Percentiles rank a stretch among this genome's conserved stretches.
Evolutionary conservation across 2,888 invertebrate genomes (phyloP).

Genomic region (Acleris sparsana): DNA sequence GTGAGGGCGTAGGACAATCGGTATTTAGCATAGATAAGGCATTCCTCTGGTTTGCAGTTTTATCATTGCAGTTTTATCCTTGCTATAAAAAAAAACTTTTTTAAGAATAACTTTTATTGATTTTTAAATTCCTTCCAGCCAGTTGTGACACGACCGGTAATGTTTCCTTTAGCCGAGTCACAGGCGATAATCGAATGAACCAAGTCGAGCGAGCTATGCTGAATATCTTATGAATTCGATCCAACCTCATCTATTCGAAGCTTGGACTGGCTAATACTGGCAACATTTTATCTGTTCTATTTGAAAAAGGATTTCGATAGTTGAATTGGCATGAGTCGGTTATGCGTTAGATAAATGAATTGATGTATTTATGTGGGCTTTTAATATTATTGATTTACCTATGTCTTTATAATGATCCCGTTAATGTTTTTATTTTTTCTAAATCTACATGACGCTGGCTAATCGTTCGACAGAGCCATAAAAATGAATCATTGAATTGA

Average conservation of each 20-base stretch:
- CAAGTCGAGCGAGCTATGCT: slow-evolving; percentile 32
- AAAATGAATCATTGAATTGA: too few relatives aligned
- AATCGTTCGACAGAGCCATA: too few relatives aligned
- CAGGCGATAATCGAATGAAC: slow-evolving; percentile 33
- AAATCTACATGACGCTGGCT: too few relatives aligned
- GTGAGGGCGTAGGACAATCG: too few relatives aligned
- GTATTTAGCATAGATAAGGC: too few relatives aligned
- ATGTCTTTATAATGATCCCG: too few relatives aligned
- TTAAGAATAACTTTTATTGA: slow-evolving; percentile 1
- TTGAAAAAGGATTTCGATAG: slow-evolving; percentile 24
- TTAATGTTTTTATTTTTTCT: too few relatives aligned
- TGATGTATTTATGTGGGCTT: too few relatives aligned
- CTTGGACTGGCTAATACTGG: slow-evolving; percentile 32
- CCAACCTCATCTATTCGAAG: slow-evolving; percentile 32
- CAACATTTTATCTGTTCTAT: slow-evolving; percentile 28
- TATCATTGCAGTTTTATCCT: too few relatives aligned
- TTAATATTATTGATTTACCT: too few relatives aligned
- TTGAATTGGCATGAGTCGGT: slow-evolving; percentile 19
- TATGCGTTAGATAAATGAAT: neutral
- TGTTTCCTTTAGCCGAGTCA: slow-evolving; percentile 35
- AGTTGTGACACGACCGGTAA: slow-evolving; percentile 29
- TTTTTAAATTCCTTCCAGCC: slow-evolving; percentile 13
- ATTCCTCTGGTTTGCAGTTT: too few relatives aligned
- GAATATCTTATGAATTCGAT: slow-evolving; percentile 38
- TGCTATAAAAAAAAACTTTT: too few relatives aligned